These are phyloP conservation scores for Beris morrisii DNA, from an alignment of 2,888 invertebrate genomes.

Conservation along the genomic window DNA sequence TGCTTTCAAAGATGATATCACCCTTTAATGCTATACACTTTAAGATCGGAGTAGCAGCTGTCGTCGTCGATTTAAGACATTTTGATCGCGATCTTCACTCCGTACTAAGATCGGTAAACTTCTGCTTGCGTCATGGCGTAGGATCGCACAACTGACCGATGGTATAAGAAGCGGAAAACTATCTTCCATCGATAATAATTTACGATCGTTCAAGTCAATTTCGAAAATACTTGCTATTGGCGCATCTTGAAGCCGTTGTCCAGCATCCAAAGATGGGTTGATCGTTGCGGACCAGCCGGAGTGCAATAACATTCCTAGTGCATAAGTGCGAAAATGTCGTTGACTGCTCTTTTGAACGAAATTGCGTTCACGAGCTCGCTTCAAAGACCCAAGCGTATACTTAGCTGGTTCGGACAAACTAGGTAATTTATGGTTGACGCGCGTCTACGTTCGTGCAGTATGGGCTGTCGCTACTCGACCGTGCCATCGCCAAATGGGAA, in stretches of 20 bases:
- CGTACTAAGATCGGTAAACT: neutral
- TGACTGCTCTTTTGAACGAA: no score
- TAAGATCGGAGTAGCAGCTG: neutral
- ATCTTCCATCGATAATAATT: constrained; percentile 22
- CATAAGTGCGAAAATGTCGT: no score
- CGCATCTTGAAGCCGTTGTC: constrained; percentile 8
- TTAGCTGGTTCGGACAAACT: no score
- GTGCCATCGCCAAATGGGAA: no score
- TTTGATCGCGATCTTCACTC: neutral
- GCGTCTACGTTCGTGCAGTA: no score
- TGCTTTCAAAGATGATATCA: constrained; percentile 25
- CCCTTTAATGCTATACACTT: neutral
- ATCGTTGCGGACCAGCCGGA: neutral
- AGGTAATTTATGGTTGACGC: no score
- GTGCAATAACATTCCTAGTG: no score
- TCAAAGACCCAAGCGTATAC: no score
- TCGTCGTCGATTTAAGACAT: neutral
- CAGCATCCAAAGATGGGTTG: constrained; percentile 15
- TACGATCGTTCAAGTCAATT: constrained; percentile 21
- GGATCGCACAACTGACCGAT: neutral
- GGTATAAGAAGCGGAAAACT: neutral
- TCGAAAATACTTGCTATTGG: neutral
- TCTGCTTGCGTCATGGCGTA: neutral
- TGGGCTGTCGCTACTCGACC: no score
- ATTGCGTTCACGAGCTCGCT: no score